Evolutionary conservation across 2,888 invertebrate species (phyloP).

Genomic region (Lasioglossum figueresi): DNA sequence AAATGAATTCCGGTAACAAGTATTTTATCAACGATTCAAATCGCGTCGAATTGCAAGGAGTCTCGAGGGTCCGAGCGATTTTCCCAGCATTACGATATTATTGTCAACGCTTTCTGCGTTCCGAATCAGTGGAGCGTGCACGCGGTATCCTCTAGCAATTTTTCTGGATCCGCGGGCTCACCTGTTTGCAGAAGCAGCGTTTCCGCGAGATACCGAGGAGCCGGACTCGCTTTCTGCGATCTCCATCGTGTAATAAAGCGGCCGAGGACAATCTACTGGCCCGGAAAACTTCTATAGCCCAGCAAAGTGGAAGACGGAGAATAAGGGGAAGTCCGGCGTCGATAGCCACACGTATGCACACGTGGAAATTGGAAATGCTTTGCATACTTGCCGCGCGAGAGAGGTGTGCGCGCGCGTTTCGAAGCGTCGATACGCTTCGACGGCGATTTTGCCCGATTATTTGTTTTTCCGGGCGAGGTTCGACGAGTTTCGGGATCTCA

Average conservation of each 20-base stretch:
- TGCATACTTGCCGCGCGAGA: conserved; percentile 64
- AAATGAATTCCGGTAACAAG: background rate
- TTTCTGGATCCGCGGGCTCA: background rate
- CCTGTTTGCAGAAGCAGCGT: background rate
- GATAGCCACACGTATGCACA: conserved; percentile 50
- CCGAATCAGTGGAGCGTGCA: background rate
- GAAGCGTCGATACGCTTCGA: background rate
- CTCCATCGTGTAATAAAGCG: conserved; percentile 64
- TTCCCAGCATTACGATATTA: background rate
- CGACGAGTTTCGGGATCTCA: conserved; percentile 20
- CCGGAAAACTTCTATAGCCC: conserved; percentile 49
- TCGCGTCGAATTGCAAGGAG: background rate
- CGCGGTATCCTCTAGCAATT: background rate
- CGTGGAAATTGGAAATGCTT: conserved; percentile 75
- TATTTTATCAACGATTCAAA: background rate
- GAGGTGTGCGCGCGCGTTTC: background rate
- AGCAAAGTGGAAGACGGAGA: conserved; percentile 44
- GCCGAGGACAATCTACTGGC: conserved; percentile 37
- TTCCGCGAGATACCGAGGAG: background rate
- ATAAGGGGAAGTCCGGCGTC: conserved; percentile 52
- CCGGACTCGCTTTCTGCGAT: conserved; percentile 24
- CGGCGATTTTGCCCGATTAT: conserved; percentile 26
- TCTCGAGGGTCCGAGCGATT: background rate
- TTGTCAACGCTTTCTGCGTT: background rate
- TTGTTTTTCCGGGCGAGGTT: conserved; percentile 27